Percentiles rank a stretch among this genome's conserved stretches.
These are phyloP conservation scores for Semotilus atromaculatus DNA, from an alignment of 2,797 vertebrate genomes.

Conservation along the genomic window DNA sequence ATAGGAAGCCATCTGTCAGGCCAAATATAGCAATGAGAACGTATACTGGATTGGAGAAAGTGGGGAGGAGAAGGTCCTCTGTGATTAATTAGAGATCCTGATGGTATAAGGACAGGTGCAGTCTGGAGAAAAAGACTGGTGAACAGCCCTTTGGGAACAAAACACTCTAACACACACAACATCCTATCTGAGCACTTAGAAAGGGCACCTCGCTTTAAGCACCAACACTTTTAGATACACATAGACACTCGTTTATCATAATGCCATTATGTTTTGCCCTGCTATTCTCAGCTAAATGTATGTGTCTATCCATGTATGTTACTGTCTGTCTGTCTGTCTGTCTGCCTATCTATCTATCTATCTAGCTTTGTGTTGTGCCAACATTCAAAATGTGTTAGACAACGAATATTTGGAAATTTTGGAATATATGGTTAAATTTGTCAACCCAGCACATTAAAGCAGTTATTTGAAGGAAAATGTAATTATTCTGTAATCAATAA, in stretches of 20 bases:
- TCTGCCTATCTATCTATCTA: background rate
- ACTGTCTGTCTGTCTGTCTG: background rate
- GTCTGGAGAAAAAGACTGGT: constrained; percentile 39
- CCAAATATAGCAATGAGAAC: constrained; percentile 43
- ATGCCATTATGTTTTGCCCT: background rate
- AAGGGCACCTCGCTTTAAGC: constrained; percentile 22
- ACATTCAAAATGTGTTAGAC: background rate
- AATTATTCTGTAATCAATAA: background rate
- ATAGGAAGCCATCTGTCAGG: constrained; percentile 38
- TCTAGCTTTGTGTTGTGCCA: background rate
- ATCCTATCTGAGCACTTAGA: constrained; percentile 14
- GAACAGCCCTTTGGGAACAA: constrained; percentile 42
- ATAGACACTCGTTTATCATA: constrained; percentile 2
- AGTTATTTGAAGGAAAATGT: background rate
- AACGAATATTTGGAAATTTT: background rate
- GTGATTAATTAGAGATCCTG: constrained; percentile 55
- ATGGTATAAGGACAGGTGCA: constrained; percentile 56
- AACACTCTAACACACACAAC: constrained; percentile 7
- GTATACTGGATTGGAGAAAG: constrained; percentile 16
- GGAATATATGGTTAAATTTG: background rate
- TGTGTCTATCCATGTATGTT: background rate
- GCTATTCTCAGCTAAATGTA: background rate
- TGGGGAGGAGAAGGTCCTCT: constrained; percentile 42
- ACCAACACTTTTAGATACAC: constrained; percentile 8
- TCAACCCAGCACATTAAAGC: background rate